Percentiles rank a stretch among this genome's conserved stretches.
These are phyloP conservation scores for Vireo griseus DNA, from an alignment of 2,797 vertebrate genomes.

Conservation along the genomic window DNA sequence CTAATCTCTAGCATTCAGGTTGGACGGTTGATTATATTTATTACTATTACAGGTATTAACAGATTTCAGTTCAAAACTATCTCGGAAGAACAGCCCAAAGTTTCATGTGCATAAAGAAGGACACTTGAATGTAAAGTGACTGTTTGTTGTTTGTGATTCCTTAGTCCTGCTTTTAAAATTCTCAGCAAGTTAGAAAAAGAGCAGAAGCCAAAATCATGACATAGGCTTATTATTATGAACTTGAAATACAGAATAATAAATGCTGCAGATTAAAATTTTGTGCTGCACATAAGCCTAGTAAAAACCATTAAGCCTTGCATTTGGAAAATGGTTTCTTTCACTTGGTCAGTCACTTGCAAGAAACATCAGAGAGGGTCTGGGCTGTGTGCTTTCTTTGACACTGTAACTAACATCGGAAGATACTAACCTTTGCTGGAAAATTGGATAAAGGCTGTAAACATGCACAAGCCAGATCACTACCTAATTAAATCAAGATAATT, in stretches of 20 bases:
- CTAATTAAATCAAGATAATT: conserved; percentile 21
- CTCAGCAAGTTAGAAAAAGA: background rate
- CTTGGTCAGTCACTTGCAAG: background rate
- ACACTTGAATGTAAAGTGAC: background rate
- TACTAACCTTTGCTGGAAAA: background rate
- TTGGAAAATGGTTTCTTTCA: background rate
- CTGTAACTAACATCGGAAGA: background rate
- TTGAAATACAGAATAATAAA: background rate
- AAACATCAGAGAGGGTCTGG: background rate
- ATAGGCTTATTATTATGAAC: background rate
- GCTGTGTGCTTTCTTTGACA: background rate
- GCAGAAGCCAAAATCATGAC: background rate
- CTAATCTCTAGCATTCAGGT: background rate
- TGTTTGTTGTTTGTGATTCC: background rate
- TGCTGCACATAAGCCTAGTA: background rate
- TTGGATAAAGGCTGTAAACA: background rate
- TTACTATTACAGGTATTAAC: background rate
- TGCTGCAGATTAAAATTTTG: background rate
- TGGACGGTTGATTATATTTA: background rate
- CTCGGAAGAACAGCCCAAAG: background rate
- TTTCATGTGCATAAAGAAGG: background rate
- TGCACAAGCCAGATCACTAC: background rate
- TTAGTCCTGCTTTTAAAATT: background rate
- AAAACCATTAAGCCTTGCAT: background rate
- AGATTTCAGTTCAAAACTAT: background rate